Evolutionary conservation across 2,113 vertebrate species (phyloP).

Genomic region (Callionymus lyra): DNA sequence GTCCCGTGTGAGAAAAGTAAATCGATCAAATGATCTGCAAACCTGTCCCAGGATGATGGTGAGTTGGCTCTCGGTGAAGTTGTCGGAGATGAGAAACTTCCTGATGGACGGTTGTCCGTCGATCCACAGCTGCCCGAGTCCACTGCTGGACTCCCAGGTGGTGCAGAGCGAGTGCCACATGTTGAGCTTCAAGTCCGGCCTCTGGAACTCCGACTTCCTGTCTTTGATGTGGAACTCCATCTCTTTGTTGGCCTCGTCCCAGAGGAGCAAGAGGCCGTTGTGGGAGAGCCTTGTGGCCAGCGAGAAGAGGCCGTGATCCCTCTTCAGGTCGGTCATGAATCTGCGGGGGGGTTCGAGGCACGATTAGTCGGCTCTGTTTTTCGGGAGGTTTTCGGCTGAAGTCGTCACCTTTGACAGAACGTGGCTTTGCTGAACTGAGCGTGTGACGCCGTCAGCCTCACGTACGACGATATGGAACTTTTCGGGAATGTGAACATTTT

Average conservation of each 20-base stretch:
- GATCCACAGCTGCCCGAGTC: constrained; percentile 48
- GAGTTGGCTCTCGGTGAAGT: constrained; percentile 1
- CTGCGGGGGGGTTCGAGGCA: constrained; percentile 9
- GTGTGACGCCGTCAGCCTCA: constrained; percentile 11
- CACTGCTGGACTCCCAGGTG: constrained; percentile 41
- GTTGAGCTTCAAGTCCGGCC: constrained; percentile 35
- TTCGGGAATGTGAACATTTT: constrained; percentile 53
- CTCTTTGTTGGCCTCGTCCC: constrained; percentile 9
- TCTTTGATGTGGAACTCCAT: constrained; percentile 10
- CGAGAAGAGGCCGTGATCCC: constrained; percentile 43
- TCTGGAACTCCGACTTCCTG: background rate
- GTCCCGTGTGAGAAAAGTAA: no score
- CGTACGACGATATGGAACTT: constrained; percentile 18
- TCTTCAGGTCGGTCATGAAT: constrained; percentile 46
- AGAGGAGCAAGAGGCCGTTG: constrained; percentile 39
- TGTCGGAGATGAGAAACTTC: constrained; percentile 5
- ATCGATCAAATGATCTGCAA: background rate
- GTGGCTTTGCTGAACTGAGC: constrained; percentile 17
- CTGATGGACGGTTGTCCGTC: constrained; percentile 19
- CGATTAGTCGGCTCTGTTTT: background rate
- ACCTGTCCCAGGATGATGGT: constrained; percentile 55
- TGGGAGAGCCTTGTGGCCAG: constrained; percentile 1
- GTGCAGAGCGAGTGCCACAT: constrained; percentile 49
- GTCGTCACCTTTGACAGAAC: constrained; percentile 52
- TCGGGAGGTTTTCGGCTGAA: no score